phyloP scores from a whole-genome alignment of 1,140 invertebrate species.

The Drosophila arawakana region DNA sequence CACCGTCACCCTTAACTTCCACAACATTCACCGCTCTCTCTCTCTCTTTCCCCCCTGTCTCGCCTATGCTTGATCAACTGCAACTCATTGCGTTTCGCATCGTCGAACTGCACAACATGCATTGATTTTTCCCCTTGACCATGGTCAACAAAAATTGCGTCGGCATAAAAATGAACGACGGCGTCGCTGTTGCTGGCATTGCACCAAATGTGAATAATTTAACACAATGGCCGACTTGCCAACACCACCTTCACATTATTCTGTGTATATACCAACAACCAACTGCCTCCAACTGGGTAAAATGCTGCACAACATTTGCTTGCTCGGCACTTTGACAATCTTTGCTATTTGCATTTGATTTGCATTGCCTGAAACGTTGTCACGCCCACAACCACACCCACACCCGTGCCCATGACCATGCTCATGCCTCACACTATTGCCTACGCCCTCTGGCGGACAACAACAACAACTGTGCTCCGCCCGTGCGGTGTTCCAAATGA shows the following conservation, averaged over 20 bases:
- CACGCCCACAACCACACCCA: neutral
- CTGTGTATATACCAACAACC: neutral
- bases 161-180: conserved; percentile 57
- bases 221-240: conserved; percentile 46
- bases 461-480: conserved; percentile 14
- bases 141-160: conserved; percentile 38
- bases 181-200: conserved; percentile 23
- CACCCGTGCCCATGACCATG: neutral
- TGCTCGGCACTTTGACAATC: conserved; percentile 76
- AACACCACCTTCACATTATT: neutral
- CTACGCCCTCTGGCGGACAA: conserved; percentile 23
- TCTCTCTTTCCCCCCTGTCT: neutral
- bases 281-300: neutral
- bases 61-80: neutral
- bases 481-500: conserved; percentile 53
- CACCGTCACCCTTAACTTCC: neutral
- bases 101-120: conserved; percentile 53
- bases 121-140: conserved; percentile 54
- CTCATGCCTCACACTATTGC: neutral
- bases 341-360: conserved; percentile 83
- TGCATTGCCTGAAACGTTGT: conserved; percentile 68
- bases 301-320: conserved; percentile 50
- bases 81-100: conserved; percentile 34
- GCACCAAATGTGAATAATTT: conserved; percentile 81
- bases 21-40: neutral